Evolutionary conservation across 2,797 vertebrate species (phyloP).

Genomic region (Ibycter americanus): DNA sequence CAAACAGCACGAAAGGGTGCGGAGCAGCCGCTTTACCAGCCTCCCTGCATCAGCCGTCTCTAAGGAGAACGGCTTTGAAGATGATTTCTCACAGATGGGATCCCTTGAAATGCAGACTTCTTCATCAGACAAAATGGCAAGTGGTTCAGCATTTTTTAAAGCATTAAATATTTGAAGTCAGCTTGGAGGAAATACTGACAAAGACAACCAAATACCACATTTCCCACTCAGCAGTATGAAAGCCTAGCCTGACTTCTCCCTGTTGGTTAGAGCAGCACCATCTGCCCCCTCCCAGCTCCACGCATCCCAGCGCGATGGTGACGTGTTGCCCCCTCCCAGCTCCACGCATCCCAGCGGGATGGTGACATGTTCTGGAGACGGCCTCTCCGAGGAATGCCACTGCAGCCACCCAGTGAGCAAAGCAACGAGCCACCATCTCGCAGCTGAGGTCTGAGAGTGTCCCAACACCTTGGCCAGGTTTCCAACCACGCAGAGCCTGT

Average conservation of each 20-base stretch:
- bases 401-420: fast-evolving
- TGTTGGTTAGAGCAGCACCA: fast-evolving
- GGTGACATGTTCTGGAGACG: fast-evolving
- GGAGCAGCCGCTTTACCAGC: neutral
- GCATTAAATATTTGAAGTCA: neutral
- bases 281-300: neutral
- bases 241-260: neutral
- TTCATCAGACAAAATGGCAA: neutral
- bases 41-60: neutral
- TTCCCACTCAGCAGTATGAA: neutral
- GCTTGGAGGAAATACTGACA: neutral
- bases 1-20: neutral
- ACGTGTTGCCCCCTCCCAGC: neutral
- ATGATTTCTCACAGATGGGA: neutral
- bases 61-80: neutral
- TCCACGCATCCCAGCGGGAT: neutral
- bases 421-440: fast-evolving
- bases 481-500: fast-evolving
- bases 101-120: neutral
- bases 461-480: neutral
- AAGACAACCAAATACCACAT: neutral
- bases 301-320: neutral
- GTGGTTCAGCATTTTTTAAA: neutral
- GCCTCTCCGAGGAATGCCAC: neutral
- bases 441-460: neutral